These are phyloP conservation scores for Drosophila parvula DNA, from an alignment of 1,140 invertebrate genomes.

Conservation along the genomic window DNA sequence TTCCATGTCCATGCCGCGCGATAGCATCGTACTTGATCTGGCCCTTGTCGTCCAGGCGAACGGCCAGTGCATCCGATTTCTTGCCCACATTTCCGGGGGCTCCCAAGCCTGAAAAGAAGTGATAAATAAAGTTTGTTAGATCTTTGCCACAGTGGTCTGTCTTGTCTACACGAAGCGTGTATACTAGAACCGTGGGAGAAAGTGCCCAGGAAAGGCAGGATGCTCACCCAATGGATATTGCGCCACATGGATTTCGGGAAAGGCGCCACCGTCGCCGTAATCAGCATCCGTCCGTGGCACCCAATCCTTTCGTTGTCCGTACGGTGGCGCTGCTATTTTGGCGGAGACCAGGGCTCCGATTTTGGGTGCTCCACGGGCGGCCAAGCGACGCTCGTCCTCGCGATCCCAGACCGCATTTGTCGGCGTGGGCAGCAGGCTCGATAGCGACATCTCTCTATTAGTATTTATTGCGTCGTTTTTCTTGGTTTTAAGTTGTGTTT, in stretches of 20 bases:
- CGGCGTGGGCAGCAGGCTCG: constrained; percentile 92
- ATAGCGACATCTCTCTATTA: constrained; percentile 68
- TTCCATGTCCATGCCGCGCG: constrained; percentile 96
- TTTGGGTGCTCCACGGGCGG: constrained; percentile 86
- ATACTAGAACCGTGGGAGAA: not conserved
- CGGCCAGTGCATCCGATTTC: constrained; percentile 94
- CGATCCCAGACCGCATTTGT: constrained; percentile 93
- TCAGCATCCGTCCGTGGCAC: constrained; percentile 94
- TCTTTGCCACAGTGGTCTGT: not conserved
- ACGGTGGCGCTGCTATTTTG: constrained; percentile 95
- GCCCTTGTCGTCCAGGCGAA: constrained; percentile 96
- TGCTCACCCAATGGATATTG: constrained; percentile 95
- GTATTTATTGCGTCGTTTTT: not conserved
- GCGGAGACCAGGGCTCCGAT: constrained; percentile 91
- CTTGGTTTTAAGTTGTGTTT: constrained; percentile 1
- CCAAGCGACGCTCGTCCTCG: constrained; percentile 92
- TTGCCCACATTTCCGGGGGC: constrained; percentile 88
- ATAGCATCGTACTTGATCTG: constrained; percentile 99
- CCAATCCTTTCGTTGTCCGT: constrained; percentile 98
- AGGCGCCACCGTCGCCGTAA: constrained; percentile 97
- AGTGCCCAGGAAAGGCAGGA: not conserved
- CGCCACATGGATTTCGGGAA: constrained; percentile 98
- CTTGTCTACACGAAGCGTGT: not conserved
- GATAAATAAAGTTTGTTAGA: not conserved
- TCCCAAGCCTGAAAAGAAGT: constrained; percentile 88